Evolutionary conservation across 1,140 invertebrate species (phyloP).

Genomic region (Latrodectus geometricus): DNA sequence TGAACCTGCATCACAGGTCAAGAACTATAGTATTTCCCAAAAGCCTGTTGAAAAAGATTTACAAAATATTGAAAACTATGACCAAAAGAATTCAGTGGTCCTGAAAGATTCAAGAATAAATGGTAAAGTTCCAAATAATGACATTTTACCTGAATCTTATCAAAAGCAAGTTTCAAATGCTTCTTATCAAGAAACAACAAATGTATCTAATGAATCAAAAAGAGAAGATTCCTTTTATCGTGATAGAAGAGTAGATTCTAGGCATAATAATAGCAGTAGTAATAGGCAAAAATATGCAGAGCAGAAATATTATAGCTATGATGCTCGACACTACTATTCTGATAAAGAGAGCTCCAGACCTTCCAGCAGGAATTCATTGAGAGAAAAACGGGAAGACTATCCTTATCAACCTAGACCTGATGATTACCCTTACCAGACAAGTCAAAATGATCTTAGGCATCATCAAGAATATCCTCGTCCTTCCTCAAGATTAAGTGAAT

Average conservation of each 20-base stretch:
- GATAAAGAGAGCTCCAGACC: slow-evolving; percentile 66
- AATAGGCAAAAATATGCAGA: slow-evolving; percentile 30
- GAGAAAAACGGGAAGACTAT: slow-evolving; percentile 54
- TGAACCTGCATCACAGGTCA: no score
- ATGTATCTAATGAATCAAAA: no score
- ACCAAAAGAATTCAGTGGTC: neutral
- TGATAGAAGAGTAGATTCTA: neutral
- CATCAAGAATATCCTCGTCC: slow-evolving; percentile 25
- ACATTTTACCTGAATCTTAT: neutral
- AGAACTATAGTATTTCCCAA: neutral
- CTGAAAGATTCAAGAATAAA: slow-evolving; percentile 49
- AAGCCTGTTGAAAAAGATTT: slow-evolving; percentile 7
- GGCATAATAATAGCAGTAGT: neutral
- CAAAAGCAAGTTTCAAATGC: neutral
- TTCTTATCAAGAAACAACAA: neutral
- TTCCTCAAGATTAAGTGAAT: slow-evolving; percentile 47
- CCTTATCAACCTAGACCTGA: slow-evolving; percentile 23
- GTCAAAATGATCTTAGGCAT: slow-evolving; percentile 12
- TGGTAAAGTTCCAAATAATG: neutral
- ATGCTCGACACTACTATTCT: slow-evolving; percentile 64
- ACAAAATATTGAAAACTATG: neutral
- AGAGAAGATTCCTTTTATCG: neutral
- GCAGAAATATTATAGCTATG: slow-evolving; percentile 64
- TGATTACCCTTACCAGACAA: slow-evolving; percentile 28
- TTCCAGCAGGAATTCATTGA: slow-evolving; percentile 66